A percentile compares a stretch with the other conserved stretches of the same genome.
Conservation (phyloP, 2,888 invertebrate species). For the Dynastes hyllus region DNA sequence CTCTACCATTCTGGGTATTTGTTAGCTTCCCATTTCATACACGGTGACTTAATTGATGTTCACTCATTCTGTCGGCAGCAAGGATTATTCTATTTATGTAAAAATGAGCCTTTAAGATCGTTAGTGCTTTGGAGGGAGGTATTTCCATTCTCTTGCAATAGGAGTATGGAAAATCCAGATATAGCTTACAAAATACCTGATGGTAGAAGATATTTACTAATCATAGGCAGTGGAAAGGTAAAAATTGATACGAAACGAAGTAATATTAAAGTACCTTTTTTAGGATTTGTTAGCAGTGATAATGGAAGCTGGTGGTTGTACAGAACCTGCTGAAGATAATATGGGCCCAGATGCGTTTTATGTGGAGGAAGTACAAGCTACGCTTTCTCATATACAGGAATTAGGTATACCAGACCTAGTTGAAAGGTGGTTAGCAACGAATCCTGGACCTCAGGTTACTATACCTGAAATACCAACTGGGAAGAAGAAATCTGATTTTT, state of each 20-base stretch:
- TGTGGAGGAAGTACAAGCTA: conserved; percentile 92
- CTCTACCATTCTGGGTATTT: conserved; percentile 79
- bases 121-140: conserved; percentile 87
- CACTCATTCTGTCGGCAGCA: conserved; percentile 84
- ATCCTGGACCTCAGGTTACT: conserved; percentile 77
- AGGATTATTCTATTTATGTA: conserved; percentile 81
- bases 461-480: conserved; percentile 62
- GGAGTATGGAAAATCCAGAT: conserved; percentile 58
- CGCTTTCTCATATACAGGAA: conserved; percentile 84
- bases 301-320: conserved; percentile 85
- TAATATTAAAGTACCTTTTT: neutral
- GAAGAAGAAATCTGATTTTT: conserved; percentile 65
- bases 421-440: conserved; percentile 79
- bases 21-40: conserved; percentile 84
- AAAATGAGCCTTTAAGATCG: conserved; percentile 79
- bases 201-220: conserved; percentile 82
- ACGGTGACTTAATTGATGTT: conserved; percentile 83
- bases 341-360: conserved; percentile 87
- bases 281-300: conserved; percentile 81
- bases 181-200: conserved; percentile 72
- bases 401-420: conserved; percentile 84
- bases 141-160: conserved; percentile 74
- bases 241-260: neutral
- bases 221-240: conserved; percentile 81
- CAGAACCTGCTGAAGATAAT: conserved; percentile 77